Percentiles rank a stretch among this genome's conserved stretches.
phyloP scores from a whole-genome alignment of 2,888 invertebrate genomes.

The Lasioglossum calceatum region DNA sequence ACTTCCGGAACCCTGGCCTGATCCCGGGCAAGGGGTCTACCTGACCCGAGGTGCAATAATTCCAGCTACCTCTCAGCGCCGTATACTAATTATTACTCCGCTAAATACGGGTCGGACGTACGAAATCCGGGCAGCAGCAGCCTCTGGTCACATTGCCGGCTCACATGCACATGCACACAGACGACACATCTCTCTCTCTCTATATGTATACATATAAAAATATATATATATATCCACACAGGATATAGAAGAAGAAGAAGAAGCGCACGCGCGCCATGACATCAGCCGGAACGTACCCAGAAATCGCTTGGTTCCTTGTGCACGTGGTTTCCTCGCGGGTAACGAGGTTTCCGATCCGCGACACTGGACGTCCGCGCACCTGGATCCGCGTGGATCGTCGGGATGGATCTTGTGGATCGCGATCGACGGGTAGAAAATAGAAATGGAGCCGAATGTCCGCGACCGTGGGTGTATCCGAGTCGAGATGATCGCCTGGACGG shows the following conservation, averaged over 20 bases:
- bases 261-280: constrained; percentile 18
- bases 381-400: constrained; percentile 7
- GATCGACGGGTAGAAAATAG: constrained; percentile 22
- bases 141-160: constrained; percentile 20
- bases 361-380: constrained; percentile 53
- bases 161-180: constrained; percentile 24
- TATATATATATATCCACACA: background rate
- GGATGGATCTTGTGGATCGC: constrained; percentile 33
- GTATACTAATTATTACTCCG: constrained; percentile 12
- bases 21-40: background rate
- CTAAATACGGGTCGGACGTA: constrained; percentile 6
- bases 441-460: constrained; percentile 38
- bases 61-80: constrained; percentile 2
- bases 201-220: background rate
- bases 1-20: background rate
- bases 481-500: constrained; percentile 49
- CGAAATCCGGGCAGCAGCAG: background rate
- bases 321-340: constrained; percentile 43
- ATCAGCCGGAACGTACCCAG: constrained; percentile 37
- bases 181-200: background rate
- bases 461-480: constrained; percentile 64
- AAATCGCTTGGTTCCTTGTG: constrained; percentile 30
- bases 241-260: background rate
- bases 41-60: background rate
- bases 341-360: constrained; percentile 8